Percentiles rank a stretch among this genome's conserved stretches.
These are phyloP conservation scores for Ctenosaura bakeri DNA, from an alignment of 2,797 vertebrate genomes.

Conservation along the genomic window DNA sequence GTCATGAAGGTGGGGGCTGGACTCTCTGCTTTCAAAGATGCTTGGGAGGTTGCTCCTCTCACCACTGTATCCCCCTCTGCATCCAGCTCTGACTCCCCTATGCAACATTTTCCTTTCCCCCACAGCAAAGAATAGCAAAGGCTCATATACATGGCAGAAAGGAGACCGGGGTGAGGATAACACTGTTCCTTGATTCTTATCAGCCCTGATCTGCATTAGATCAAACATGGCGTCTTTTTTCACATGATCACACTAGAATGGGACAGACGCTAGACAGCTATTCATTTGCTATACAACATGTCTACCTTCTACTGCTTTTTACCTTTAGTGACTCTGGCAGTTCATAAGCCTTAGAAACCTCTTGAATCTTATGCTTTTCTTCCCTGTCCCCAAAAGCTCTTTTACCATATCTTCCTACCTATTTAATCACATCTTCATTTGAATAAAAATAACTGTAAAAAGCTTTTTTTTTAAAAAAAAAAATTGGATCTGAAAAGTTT, in stretches of 20 bases:
- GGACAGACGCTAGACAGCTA: background rate
- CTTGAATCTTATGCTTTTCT: slow-evolving; percentile 21
- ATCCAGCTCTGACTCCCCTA: background rate
- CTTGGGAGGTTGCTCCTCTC: background rate
- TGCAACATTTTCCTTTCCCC: background rate
- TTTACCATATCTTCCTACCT: slow-evolving; percentile 25
- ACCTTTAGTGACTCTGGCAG: background rate
- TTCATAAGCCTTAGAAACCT: slow-evolving; percentile 15
- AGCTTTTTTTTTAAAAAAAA: background rate
- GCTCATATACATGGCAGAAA: background rate
- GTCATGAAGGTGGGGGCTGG: background rate
- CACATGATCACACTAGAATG: background rate
- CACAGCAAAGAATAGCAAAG: too few species aligned
- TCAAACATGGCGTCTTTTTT: background rate
- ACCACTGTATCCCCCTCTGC: background rate
- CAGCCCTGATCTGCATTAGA: background rate
- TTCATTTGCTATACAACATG: slow-evolving; percentile 32
- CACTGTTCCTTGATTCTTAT: background rate
- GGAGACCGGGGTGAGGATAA: background rate
- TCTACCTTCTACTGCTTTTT: slow-evolving; percentile 14
- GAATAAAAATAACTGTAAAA: background rate
- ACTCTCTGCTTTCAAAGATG: background rate
- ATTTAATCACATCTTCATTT: slow-evolving; percentile 34
- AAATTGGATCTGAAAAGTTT: background rate
- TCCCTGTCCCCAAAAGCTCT: slow-evolving; percentile 11